Base-by-base conservation (phyloP, 2,888 invertebrate species). In the Dicycla oo region DNA sequence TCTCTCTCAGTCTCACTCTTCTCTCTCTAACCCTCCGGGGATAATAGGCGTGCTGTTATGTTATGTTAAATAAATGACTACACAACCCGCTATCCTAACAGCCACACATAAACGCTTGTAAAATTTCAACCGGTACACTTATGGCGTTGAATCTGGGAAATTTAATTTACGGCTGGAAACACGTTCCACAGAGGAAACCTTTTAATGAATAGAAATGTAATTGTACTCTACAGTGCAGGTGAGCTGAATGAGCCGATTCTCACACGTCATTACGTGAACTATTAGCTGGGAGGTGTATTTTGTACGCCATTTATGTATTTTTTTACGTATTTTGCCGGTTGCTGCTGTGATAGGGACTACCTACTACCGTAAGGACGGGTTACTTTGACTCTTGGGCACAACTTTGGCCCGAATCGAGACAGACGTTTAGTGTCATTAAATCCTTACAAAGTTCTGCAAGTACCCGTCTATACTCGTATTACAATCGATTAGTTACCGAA, bases 131-230 rank as follows among this genome's bases (percentile, higher is more conserved):
- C 68, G 51, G 76, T 81, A 78, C 80, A 85, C 76, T 75, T 80
- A 83, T 65, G 70, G 75, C 66, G 81, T 69, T 73, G 75, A 80
- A 85, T 77, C 80, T 82, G 69, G 77, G 81, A 86, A 88, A 88
- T 86, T 87, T 84, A 87, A 88, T 88, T 88, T 86, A 82, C 78
- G 71, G 51, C 77, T 78, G 83, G 87, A 85, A 86, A 82, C 75
- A 78, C 73, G 73, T 71, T 72, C 62, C 69, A 73, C 60, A 65
- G 70, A 73, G 78, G 82, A 84, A 80, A 61, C 80, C 73, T 80
- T 82, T 81, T 86, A 87, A 84, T 79, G 84, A 84, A 84, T 84
- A 83, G 82, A 79, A 88, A 80, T 87, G 81, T 84, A 85, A 88
- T 83, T 81, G 74, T 81, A 63, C 69, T 61, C 65, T 23, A 73